Conservation (phyloP, 1,140 invertebrate genomes). For the Drosophila tsacasi region DNA sequence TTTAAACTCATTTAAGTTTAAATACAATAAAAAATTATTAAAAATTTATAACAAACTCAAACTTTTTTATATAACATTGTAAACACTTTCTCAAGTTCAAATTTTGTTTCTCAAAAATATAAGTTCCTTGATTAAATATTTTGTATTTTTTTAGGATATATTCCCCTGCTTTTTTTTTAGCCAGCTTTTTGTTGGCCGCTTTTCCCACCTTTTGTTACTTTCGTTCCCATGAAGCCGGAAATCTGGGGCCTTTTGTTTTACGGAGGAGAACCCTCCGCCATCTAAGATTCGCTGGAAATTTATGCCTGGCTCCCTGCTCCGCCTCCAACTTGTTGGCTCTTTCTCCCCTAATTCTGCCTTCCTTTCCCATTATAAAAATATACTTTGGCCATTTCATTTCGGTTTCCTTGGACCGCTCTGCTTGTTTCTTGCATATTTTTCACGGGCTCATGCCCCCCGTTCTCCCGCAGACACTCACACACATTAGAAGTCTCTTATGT, state of each 20-base stretch:
- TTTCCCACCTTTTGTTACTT: conserved; percentile 37
- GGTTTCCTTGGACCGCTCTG: conserved; percentile 38
- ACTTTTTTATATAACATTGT: no score
- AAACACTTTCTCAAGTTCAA: no score
- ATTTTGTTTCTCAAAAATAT: no score
- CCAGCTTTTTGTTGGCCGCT: conserved; percentile 21
- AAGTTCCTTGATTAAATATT: conserved; percentile 1
- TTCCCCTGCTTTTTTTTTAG: conserved; percentile 17
- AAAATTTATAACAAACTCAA: no score
- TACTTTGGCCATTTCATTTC: conserved; percentile 73
- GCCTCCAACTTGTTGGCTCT: neutral
- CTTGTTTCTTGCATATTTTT: conserved; percentile 76
- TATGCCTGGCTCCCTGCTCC: conserved; percentile 37
- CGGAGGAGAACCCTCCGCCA: conserved; percentile 43
- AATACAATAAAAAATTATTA: no score
- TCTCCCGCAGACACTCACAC: conserved; percentile 19
- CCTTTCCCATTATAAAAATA: conserved; percentile 60
- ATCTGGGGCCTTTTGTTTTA: conserved; percentile 48
- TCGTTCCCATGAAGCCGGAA: conserved; percentile 45
- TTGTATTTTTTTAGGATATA: neutral
- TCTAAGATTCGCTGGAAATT: conserved; percentile 61
- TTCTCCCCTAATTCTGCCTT: conserved; percentile 21
- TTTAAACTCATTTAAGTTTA: no score
- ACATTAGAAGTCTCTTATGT: conserved; percentile 48
- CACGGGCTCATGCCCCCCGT: conserved; percentile 54